Percentiles rank a stretch among this genome's conserved stretches.
Conservation (phyloP, 1,140 invertebrate species). For the Drosophila melanogaster region DNA sequence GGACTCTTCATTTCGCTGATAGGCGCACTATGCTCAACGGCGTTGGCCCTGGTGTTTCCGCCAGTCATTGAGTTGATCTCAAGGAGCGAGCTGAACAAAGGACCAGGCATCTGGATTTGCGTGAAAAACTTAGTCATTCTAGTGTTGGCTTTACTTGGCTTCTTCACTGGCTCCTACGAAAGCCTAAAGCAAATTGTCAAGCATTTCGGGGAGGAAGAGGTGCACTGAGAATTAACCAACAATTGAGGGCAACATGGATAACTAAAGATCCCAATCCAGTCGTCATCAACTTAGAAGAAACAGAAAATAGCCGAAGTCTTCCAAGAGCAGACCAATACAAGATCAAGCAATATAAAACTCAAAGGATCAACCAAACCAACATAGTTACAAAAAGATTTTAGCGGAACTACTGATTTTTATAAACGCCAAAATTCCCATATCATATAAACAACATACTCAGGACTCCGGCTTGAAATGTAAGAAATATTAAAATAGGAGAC, state of each 20-base stretch:
- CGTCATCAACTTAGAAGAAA: neutral
- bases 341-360: too few relatives aligned
- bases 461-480: too few relatives aligned
- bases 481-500: too few relatives aligned
- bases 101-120: slow-evolving; percentile 84
- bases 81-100: slow-evolving; percentile 85
- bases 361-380: too few relatives aligned
- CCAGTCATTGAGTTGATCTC: slow-evolving; percentile 93
- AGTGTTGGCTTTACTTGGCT: slow-evolving; percentile 88
- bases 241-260: neutral
- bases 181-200: slow-evolving; percentile 87
- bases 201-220: slow-evolving; percentile 68
- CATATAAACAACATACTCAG: too few relatives aligned
- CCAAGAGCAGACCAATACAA: too few relatives aligned
- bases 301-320: too few relatives aligned
- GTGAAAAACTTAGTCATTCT: slow-evolving; percentile 88
- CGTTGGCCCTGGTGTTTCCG: slow-evolving; percentile 95
- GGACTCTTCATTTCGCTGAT: slow-evolving; percentile 95
- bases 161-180: slow-evolving; percentile 90
- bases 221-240: slow-evolving; percentile 13
- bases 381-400: too few relatives aligned
- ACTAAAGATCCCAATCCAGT: neutral
- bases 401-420: too few relatives aligned
- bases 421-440: too few relatives aligned
- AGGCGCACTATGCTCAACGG: slow-evolving; percentile 94